These are phyloP conservation scores for Metridium senile DNA, from an alignment of 92 coral and sea anemone genomes.

Conservation along the genomic window DNA sequence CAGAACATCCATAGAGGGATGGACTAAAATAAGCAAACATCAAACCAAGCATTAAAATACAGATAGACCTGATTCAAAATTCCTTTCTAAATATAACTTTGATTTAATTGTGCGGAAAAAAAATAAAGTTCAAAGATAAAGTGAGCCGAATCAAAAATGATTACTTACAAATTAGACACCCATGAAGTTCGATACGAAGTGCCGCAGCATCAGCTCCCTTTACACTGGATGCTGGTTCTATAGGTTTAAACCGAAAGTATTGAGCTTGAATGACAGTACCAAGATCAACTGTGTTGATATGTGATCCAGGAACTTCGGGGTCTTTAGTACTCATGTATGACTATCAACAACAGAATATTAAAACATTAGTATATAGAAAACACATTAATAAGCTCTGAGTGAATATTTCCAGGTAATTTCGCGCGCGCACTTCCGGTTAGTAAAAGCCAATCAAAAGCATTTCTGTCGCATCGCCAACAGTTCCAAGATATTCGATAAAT, in stretches of 20 bases:
- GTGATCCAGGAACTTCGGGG: slow-evolving; percentile 22
- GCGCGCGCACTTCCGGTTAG: too few relatives aligned
- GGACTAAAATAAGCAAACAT: slow-evolving; percentile 2
- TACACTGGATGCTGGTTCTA: slow-evolving; percentile 19
- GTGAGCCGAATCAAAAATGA: too few relatives aligned
- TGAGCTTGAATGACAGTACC: slow-evolving; percentile 19
- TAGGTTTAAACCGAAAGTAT: slow-evolving; percentile 27
- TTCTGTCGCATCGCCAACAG: too few relatives aligned
- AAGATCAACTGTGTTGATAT: slow-evolving; percentile 12
- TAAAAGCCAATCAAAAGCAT: too few relatives aligned
- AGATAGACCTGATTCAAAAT: too few relatives aligned
- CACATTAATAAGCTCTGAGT: too few relatives aligned
- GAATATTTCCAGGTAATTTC: too few relatives aligned
- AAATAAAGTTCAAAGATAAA: too few relatives aligned
- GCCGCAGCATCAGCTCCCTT: slow-evolving; percentile 20
- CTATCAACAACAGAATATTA: neutral
- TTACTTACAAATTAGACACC: slow-evolving; percentile 28
- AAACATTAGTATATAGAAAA: too few relatives aligned
- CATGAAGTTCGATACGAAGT: slow-evolving; percentile 42
- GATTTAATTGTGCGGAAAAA: too few relatives aligned
- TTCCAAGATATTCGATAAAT: too few relatives aligned
- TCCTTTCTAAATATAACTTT: too few relatives aligned
- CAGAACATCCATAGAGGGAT: slow-evolving; percentile 29
- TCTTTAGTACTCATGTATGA: neutral
- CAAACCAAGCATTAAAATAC: neutral